Evolutionary conservation across 2,888 invertebrate genomes (phyloP), one percentile per base, ranked within the genome.

Genomic region (Ichneumoninae sp.): DNA sequence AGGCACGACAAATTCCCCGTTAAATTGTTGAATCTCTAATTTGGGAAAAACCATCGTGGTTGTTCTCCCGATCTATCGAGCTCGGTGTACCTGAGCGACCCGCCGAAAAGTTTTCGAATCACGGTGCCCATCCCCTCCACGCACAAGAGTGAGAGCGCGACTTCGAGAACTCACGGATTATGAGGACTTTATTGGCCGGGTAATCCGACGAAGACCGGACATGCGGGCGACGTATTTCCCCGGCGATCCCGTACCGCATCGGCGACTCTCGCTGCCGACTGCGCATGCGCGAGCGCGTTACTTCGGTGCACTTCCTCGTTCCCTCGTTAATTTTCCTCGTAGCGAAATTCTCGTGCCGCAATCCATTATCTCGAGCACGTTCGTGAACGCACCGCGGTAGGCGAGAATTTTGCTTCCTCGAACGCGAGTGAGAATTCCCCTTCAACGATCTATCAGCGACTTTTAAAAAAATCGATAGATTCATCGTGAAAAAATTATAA

Each of bases 171-270:
- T 72, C 80, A 66, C 72, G 87, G 87, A 87, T 86, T 88, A 87
- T 85, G 76, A 57, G 80, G 86, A 86, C 72, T 90, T 90, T 90
- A 90, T 88, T 90, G 86, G 88, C 80, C 82, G 71, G 84, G 89
- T 88, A 90, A 89, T 88, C 86, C 87, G 88, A 78, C 60, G 77
- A 36, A 50, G 77, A 82, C 74, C 82, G 71, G 50, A 66, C 80
- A 86, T 80, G 86, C 83, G 83, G 86, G 83, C 84, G 86, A 79
- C 83, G 86, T 87, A 86, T 87, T 87, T 87, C 83, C 87, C 86
- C 85, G 72, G 40, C 44, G 72, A 47, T 69, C 30, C 52, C 60
- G 22, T 68, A 44, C 44, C 16, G n/a, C 54, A 40, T 50, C 36
- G 75, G 36, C 22, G 50, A 50, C 44, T 75, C 30, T 50, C 79